phyloP scores from a whole-genome alignment of 64 coral and sea anemone species.

The Hydrozoanthus tunicans region DNA sequence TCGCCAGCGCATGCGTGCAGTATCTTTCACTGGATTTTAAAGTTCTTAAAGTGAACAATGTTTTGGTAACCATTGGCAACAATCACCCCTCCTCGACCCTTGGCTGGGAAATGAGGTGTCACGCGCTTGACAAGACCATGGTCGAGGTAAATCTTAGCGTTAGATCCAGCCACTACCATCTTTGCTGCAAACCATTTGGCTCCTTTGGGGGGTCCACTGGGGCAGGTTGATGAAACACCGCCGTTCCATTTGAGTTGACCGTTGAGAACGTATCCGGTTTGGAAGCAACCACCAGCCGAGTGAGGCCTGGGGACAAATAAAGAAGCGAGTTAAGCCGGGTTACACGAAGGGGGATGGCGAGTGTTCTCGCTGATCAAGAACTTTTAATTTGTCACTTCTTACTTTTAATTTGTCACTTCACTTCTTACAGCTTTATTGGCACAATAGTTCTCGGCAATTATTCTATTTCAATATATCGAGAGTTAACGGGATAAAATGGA shows the following conservation, averaged over 20 bases:
- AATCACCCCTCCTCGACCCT: constrained; percentile 41
- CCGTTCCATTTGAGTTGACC: constrained; percentile 57
- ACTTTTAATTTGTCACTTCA: no score
- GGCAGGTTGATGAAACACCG: constrained; percentile 9
- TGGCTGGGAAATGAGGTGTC: constrained; percentile 46
- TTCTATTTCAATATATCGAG: no score
- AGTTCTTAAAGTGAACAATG: constrained; percentile 50
- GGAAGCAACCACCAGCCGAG: constrained; percentile 35
- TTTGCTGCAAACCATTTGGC: constrained; percentile 57
- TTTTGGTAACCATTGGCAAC: constrained; percentile 64
- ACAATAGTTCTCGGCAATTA: no score
- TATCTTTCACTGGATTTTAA: constrained; percentile 24
- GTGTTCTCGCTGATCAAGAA: no score
- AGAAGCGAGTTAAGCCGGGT: background rate
- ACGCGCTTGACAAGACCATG: constrained; percentile 23
- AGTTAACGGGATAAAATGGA: no score
- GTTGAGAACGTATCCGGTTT: constrained; percentile 55
- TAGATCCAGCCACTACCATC: constrained; percentile 20
- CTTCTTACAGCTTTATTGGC: no score
- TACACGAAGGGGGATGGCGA: no score
- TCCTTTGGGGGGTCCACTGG: constrained; percentile 58
- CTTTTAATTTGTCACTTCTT: no score
- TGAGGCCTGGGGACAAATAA: constrained; percentile 35
- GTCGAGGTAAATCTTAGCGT: constrained; percentile 16
- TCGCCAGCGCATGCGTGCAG: no score